phyloP scores from a whole-genome alignment of 2,888 invertebrate genomes.

The Parnassius orleans region DNA sequence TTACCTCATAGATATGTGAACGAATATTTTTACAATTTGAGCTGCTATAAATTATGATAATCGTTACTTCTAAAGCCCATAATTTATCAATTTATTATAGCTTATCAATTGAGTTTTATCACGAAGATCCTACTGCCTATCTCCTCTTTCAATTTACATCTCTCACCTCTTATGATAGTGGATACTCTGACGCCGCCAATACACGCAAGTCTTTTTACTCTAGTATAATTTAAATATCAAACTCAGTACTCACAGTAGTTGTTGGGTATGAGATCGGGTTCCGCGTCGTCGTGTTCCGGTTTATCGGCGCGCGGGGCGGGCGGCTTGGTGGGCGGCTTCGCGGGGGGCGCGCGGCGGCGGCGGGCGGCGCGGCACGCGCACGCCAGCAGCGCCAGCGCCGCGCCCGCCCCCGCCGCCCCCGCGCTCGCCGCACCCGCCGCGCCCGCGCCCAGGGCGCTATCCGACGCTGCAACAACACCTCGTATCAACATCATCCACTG shows the following conservation, averaged over 20 bases:
- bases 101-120: too few relatives aligned
- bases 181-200: too few relatives aligned
- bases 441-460: conserved; percentile 57
- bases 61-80: too few relatives aligned
- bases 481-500: not conserved
- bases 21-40: too few relatives aligned
- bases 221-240: too few relatives aligned
- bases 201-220: too few relatives aligned
- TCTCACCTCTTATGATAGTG: too few relatives aligned
- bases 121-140: too few relatives aligned
- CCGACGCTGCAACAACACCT: conserved; percentile 46
- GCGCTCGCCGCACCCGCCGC: conserved; percentile 56
- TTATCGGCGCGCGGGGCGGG: conserved; percentile 38
- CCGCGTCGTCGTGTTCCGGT: conserved; percentile 63
- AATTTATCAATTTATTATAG: too few relatives aligned
- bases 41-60: too few relatives aligned
- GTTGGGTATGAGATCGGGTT: conserved; percentile 74
- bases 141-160: too few relatives aligned
- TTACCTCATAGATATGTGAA: too few relatives aligned
- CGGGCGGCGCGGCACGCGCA: conserved; percentile 51
- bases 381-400: conserved; percentile 40
- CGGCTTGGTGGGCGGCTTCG: conserved; percentile 35
- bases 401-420: conserved; percentile 55
- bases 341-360: conserved; percentile 39
- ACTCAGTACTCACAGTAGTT: conserved; percentile 61